Conservation (phyloP, 2,113 vertebrate species). For the Hippoglossus stenolepis region DNA sequence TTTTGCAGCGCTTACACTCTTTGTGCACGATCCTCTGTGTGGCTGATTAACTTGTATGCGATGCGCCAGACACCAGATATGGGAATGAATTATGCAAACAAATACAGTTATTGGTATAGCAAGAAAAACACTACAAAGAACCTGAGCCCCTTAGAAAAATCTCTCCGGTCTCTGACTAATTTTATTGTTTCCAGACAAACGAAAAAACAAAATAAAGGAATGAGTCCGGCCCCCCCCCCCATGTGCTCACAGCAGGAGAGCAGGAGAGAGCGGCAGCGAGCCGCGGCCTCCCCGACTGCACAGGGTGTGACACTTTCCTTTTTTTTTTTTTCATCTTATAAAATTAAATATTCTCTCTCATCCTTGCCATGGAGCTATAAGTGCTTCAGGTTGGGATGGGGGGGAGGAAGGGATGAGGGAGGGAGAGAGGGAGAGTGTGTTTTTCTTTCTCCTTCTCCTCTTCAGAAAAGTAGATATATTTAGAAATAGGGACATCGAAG, state of each 20-base stretch:
- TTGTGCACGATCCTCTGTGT: not conserved
- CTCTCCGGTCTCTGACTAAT: constrained; percentile 35
- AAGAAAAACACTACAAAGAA: constrained; percentile 43
- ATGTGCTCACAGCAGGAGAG: constrained; percentile 61
- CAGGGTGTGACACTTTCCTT: constrained; percentile 36
- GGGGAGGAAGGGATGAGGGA: not conserved
- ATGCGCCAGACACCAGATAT: constrained; percentile 21
- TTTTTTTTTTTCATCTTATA: constrained; percentile 57
- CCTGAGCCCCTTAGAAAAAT: constrained; percentile 4
- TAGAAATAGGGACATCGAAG: constrained; percentile 77
- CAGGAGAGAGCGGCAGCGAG: constrained; percentile 32
- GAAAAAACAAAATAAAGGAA: constrained; percentile 55
- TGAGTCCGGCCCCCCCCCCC: constrained; percentile 45
- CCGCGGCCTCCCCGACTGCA: constrained; percentile 47
- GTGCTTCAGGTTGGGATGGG: constrained; percentile 62
- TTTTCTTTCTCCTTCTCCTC: constrained; percentile 34
- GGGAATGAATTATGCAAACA: constrained; percentile 52
- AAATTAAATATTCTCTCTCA: constrained; percentile 82
- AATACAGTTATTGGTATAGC: constrained; percentile 57
- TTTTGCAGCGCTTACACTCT: not conserved
- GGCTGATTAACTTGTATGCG: constrained; percentile 13
- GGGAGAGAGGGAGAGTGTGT: not conserved
- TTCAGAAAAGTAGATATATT: constrained; percentile 79
- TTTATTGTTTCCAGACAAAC: constrained; percentile 63
- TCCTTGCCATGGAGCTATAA: constrained; percentile 72